Evolutionary conservation across 1,140 invertebrate species (phyloP).

Genomic region (Pseudachorutes palmiensis): DNA sequence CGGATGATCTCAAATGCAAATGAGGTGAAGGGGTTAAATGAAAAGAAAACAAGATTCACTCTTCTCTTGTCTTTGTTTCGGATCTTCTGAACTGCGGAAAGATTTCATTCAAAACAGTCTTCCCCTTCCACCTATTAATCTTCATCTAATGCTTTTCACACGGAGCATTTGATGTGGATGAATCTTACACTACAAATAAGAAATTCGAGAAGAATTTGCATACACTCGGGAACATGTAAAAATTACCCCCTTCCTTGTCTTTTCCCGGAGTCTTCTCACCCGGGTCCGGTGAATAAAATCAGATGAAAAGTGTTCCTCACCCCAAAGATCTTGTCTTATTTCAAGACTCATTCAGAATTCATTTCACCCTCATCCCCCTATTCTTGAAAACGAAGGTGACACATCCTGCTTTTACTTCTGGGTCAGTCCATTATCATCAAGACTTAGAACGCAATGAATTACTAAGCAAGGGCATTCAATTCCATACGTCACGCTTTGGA

Average conservation of each 20-base stretch:
- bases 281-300: neutral
- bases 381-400: neutral
- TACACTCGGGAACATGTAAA: neutral
- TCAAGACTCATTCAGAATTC: neutral
- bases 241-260: neutral
- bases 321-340: neutral
- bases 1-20: neutral
- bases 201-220: neutral
- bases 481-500: neutral
- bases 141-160: neutral
- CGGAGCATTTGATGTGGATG: neutral
- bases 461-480: neutral
- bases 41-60: neutral
- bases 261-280: neutral
- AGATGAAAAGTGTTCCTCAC: neutral
- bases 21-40: neutral
- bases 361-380: neutral
- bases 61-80: neutral
- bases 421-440: neutral
- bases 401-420: neutral
- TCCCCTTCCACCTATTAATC: neutral
- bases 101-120: neutral
- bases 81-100: neutral
- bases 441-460: neutral
- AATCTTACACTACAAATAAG: neutral